A percentile compares a stretch with the other conserved stretches of the same genome.
phyloP scores from a whole-genome alignment of 2,113 vertebrate species.

The Antechinus stuartii region DNA sequence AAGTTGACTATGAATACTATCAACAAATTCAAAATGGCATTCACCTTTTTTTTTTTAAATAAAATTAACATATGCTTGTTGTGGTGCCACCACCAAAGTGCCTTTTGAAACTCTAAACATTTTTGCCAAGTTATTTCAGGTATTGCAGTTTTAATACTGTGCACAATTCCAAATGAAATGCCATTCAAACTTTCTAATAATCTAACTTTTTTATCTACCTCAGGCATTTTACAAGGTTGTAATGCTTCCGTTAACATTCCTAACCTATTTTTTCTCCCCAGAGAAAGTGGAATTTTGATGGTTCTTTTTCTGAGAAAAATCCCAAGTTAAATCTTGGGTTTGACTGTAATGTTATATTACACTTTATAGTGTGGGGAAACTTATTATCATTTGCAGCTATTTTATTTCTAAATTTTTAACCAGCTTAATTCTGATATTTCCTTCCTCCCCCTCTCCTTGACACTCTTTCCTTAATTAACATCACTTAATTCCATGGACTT shows the following conservation, averaged over 20 bases:
- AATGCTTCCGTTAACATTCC: not conserved
- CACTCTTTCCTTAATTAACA: not conserved
- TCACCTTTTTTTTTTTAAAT: not conserved
- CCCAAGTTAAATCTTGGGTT: not conserved
- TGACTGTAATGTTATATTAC: not conserved
- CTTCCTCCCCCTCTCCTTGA: not conserved
- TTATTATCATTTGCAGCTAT: not conserved
- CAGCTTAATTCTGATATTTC: not conserved
- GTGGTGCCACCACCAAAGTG: not conserved
- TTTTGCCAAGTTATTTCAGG: not conserved
- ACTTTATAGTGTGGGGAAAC: not conserved
- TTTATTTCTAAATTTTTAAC: not conserved
- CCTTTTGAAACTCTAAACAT: not conserved
- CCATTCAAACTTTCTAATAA: not conserved
- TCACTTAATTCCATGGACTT: not conserved
- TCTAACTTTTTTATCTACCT: not conserved
- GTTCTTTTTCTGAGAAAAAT: not conserved
- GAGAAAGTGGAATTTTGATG: not conserved
- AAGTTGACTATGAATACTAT: not conserved
- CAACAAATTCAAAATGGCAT: not conserved
- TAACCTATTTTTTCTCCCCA: not conserved
- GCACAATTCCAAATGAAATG: not conserved
- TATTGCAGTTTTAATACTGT: not conserved
- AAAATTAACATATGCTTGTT: not conserved
- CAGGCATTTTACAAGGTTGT: not conserved